Evolutionary conservation across 1,140 invertebrate species (phyloP), one percentile per base, ranked within the genome.

Genomic region (Vanessa atalanta): DNA sequence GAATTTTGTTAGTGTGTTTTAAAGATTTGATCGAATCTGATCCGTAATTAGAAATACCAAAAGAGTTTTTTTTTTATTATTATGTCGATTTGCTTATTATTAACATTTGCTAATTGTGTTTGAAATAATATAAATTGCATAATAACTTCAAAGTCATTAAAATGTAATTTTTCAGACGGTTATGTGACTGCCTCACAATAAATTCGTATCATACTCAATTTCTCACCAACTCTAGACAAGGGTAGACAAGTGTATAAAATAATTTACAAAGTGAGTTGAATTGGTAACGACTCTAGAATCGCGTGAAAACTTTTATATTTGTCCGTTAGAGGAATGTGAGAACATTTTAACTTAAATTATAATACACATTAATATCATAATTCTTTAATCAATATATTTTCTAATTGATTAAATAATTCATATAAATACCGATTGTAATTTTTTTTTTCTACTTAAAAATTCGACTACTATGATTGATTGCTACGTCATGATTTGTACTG

Each of bases 201-300:
- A 67, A 83, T 76, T 82, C 76, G 80, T 79, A 81, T 77, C 68
- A 77, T 55, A 79, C 72, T 76, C 74, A 84, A 76, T 79, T 84
- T 82, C 76, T 78, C 71, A 65, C 80, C n/a, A 50, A 16, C 50
- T 65, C 43, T 71, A 81, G 84, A 86, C 82, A 82, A 84, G 79
- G 82, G 82, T 83, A 79, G 84, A 86, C 82, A 82, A 84, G 79
- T 83, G 82, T 83, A 79, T 84, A 80, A 85, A 84, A 86, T 84
- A 84, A 84, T 86, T 84, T 83, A 80, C 83, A 79, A 81, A 79
- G 81, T 81, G 78, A 82, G 75, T 81, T 79, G 76, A 84, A 75
- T 79, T 73, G 71, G 63, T 65, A 47, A 72, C 48, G 48, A 67
- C 23, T 53, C 65, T 65, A 8, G 51, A 16, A 53, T n/a, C 51